Conservation (phyloP, 2,888 invertebrate genomes). For the Alcis repandata region DNA sequence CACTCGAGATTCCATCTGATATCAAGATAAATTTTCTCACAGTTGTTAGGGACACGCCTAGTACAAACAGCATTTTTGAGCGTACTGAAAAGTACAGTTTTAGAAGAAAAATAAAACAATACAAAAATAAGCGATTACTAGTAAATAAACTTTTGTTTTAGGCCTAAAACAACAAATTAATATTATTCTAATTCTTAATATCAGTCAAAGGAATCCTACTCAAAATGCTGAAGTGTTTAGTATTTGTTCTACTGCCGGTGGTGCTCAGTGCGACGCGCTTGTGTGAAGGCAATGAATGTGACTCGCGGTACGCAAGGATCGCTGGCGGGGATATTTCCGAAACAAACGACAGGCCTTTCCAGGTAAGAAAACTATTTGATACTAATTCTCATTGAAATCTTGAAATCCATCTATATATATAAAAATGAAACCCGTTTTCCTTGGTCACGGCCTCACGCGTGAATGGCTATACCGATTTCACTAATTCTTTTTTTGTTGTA, state of each 20-base stretch:
- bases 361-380: constrained; percentile 60
- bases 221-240: constrained; percentile 59
- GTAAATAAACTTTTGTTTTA: too few species aligned
- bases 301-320: constrained; percentile 58
- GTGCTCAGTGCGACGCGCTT: constrained; percentile 55
- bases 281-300: constrained; percentile 60
- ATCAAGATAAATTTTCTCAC: constrained; percentile 58
- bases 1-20: constrained; percentile 44
- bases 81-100: neutral
- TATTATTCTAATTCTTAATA: too few species aligned
- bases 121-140: too few species aligned
- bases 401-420: too few species aligned
- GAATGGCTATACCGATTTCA: too few species aligned
- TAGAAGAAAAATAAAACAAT: neutral
- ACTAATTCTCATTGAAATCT: too few species aligned
- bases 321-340: constrained; percentile 64
- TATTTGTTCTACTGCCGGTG: constrained; percentile 57
- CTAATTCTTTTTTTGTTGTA: too few species aligned
- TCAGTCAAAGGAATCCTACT: neutral
- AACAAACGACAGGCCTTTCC: constrained; percentile 73
- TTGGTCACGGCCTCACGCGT: too few species aligned
- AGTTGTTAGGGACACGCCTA: constrained; percentile 24
- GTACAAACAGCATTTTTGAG: neutral
- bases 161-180: too few species aligned
- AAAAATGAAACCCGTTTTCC: too few species aligned